These are phyloP conservation scores for Cyanistes caeruleus DNA, from an alignment of 2,113 vertebrate species.

Conservation along the genomic window DNA sequence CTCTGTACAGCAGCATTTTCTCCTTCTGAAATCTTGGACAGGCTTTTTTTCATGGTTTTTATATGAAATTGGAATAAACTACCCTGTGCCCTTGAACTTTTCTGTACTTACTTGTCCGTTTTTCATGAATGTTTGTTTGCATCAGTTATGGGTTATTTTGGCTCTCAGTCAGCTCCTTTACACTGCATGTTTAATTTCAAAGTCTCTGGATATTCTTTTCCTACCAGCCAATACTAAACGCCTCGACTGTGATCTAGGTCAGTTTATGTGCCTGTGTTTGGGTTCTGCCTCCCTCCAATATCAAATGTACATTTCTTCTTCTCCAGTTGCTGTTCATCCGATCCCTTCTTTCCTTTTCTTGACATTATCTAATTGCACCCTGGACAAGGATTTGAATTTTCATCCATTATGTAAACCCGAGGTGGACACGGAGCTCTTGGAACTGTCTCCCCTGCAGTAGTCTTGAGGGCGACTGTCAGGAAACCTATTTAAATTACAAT, in stretches of 20 bases:
- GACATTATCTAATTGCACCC: slow-evolving; percentile 36
- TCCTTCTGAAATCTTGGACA: neutral
- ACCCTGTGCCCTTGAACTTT: neutral
- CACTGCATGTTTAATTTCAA: neutral
- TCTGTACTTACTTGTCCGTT: neutral
- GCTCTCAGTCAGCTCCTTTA: neutral
- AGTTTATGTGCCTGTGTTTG: neutral
- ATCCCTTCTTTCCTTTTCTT: slow-evolving; percentile 38
- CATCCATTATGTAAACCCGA: slow-evolving; percentile 43
- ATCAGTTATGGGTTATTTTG: neutral
- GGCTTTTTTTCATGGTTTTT: neutral
- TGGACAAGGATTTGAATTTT: slow-evolving; percentile 31
- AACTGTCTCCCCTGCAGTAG: slow-evolving; percentile 7
- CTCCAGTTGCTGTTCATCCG: slow-evolving; percentile 11
- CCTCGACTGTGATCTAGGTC: neutral
- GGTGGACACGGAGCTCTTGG: neutral
- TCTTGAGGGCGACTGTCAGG: slow-evolving; percentile 41
- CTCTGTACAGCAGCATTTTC: neutral
- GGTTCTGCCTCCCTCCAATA: slow-evolving; percentile 30
- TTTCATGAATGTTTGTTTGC: neutral
- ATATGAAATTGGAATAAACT: neutral
- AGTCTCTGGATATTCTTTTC: slow-evolving; percentile 13
- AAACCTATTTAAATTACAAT: slow-evolving; percentile 67
- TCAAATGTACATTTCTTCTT: slow-evolving; percentile 19
- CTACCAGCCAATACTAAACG: neutral